Conservation (phyloP, 2,888 invertebrate genomes). For the Hesperia comma region DNA sequence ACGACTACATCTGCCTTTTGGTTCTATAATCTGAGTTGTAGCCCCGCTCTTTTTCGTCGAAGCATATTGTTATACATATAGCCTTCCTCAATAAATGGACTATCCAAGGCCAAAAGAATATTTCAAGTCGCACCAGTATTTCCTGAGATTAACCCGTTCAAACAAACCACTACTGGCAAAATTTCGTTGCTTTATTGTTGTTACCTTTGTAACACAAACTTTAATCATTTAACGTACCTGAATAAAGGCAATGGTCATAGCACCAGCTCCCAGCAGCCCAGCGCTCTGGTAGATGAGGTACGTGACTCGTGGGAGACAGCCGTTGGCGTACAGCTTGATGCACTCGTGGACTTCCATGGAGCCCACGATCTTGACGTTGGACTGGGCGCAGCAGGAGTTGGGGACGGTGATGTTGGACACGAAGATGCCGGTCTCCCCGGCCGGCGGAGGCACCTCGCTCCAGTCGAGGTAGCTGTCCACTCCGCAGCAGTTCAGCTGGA, state of each 20-base stretch:
- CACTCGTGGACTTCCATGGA: slow-evolving; percentile 58
- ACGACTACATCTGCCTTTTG: too few relatives aligned
- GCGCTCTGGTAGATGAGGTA: slow-evolving; percentile 88
- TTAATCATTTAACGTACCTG: slow-evolving; percentile 80
- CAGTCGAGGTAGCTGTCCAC: slow-evolving; percentile 86
- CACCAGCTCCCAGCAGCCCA: slow-evolving; percentile 88
- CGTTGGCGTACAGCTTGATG: slow-evolving; percentile 74
- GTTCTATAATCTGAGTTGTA: too few relatives aligned
- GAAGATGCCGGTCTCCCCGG: slow-evolving; percentile 57
- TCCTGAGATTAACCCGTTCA: too few relatives aligned
- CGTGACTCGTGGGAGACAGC: slow-evolving; percentile 85
- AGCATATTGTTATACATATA: too few relatives aligned
- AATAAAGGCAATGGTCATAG: slow-evolving; percentile 91
- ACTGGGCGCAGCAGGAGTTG: slow-evolving; percentile 83
- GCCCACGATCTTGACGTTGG: slow-evolving; percentile 45
- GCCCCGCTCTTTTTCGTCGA: too few relatives aligned
- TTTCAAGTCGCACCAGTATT: too few relatives aligned
- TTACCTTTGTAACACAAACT: too few relatives aligned
- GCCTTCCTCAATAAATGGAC: too few relatives aligned
- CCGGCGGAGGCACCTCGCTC: slow-evolving; percentile 63
- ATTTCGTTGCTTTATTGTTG: too few relatives aligned
- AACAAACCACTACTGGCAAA: too few relatives aligned
- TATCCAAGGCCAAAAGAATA: too few relatives aligned
- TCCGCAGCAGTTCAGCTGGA: slow-evolving; percentile 88
- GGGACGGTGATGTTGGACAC: slow-evolving; percentile 80